phyloP scores from a whole-genome alignment of 2,888 invertebrate genomes.

The Dinocampus coccinellae region DNA sequence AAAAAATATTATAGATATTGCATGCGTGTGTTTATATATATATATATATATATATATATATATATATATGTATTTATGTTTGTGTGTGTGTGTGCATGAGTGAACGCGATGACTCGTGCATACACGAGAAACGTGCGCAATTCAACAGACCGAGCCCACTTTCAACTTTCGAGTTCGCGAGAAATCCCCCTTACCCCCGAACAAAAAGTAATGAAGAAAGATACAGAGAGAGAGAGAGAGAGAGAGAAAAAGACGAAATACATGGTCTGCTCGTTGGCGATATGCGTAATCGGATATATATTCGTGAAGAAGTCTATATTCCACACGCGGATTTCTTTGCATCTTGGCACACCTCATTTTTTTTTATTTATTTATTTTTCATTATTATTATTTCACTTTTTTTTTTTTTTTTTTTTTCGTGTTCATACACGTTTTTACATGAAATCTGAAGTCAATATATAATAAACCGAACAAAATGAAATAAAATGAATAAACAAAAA shows the following conservation, averaged over 20 bases:
- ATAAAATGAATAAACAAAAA: not conserved
- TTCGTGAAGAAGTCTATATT: not conserved
- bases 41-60: no score
- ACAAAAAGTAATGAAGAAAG: no score
- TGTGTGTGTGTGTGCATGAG: conserved; percentile 21
- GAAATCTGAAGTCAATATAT: no score
- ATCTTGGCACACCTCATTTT: not conserved
- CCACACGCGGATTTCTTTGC: not conserved
- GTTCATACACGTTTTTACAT: no score
- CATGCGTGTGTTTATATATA: no score
- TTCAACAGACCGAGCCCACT: conserved; percentile 46
- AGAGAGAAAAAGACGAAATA: conserved; percentile 1
- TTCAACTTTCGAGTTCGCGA: conserved; percentile 41
- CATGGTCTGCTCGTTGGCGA: conserved; percentile 44
- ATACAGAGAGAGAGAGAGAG: no score
- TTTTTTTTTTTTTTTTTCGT: not conserved
- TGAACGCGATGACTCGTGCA: conserved; percentile 29
- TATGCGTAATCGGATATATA: conserved; percentile 51
- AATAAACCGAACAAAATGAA: no score
- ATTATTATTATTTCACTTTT: no score
- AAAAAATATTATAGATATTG: not conserved
- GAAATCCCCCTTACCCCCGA: no score
- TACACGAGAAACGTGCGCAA: conserved; percentile 16
- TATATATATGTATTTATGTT: no score
- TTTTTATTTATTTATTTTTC: no score